Percentiles rank a stretch among this genome's conserved stretches.
phyloP scores from a whole-genome alignment of 2,888 invertebrate genomes.

The Halictus quadricinctus region DNA sequence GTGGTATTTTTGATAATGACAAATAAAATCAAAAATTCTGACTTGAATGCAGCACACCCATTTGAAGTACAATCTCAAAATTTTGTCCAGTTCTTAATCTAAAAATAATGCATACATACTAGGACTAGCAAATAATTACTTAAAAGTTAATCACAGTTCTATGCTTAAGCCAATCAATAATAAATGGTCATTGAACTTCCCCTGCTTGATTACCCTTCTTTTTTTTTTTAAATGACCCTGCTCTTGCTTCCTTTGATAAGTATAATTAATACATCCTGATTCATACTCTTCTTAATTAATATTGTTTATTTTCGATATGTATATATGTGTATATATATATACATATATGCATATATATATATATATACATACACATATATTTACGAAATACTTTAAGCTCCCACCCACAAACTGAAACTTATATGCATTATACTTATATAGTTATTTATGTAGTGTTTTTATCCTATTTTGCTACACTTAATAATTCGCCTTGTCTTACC shows the following conservation, averaged over 20 bases:
- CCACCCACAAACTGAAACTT: constrained; percentile 40
- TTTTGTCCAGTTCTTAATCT: constrained; percentile 22
- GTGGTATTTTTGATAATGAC: background rate
- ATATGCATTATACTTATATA: constrained; percentile 52
- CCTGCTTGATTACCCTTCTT: constrained; percentile 49
- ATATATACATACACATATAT: constrained; percentile 12
- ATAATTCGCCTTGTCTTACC: constrained; percentile 58
- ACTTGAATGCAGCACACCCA: constrained; percentile 64
- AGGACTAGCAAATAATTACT: constrained; percentile 35
- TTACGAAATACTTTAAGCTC: constrained; percentile 53
- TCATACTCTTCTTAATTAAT: constrained; percentile 45
- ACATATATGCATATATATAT: constrained; percentile 20
- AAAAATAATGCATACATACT: constrained; percentile 27
- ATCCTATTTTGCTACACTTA: constrained; percentile 52
- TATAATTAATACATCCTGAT: constrained; percentile 56
- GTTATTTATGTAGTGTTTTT: constrained; percentile 49
- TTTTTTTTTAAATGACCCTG: constrained; percentile 51
- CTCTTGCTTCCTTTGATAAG: constrained; percentile 49
- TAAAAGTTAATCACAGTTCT: constrained; percentile 35
- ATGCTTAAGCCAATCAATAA: constrained; percentile 42
- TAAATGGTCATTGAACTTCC: constrained; percentile 50
- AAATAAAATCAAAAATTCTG: constrained; percentile 66
- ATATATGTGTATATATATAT: background rate
- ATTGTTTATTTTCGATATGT: constrained; percentile 54
- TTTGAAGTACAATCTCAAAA: constrained; percentile 39